These are phyloP conservation scores for Eristalis arbustorum DNA, from an alignment of 2,888 invertebrate genomes.

Conservation along the genomic window DNA sequence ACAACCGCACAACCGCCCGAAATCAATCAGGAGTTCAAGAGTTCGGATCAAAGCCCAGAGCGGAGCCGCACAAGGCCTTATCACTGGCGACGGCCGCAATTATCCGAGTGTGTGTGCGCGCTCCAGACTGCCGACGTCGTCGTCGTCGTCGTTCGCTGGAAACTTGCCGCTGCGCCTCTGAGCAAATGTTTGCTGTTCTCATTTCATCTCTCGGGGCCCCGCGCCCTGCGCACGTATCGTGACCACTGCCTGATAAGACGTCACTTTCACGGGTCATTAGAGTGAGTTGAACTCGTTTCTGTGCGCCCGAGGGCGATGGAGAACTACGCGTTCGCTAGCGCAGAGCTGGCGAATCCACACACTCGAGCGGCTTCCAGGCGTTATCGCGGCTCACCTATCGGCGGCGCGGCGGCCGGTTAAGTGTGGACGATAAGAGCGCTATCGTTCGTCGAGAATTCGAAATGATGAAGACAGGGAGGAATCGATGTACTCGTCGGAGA, in stretches of 20 bases:
- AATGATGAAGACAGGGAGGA: conserved; percentile 48
- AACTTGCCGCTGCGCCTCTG: background rate
- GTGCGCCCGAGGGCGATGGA: background rate
- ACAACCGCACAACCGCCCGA: conserved; percentile 11
- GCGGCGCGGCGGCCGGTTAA: conserved; percentile 20
- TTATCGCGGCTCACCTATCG: conserved; percentile 58
- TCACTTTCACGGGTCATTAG: conserved; percentile 62
- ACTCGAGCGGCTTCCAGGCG: conserved; percentile 21
- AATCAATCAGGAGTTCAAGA: conserved; percentile 65
- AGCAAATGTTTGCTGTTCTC: conserved; percentile 64
- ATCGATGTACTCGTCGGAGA: conserved; percentile 28
- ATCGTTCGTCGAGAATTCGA: conserved; percentile 53
- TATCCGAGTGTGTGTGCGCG: background rate
- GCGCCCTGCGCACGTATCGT: background rate
- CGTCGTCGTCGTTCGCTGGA: background rate
- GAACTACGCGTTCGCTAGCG: background rate
- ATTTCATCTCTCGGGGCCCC: conserved; percentile 27
- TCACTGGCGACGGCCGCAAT: conserved; percentile 22
- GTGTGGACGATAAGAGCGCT: conserved; percentile 57
- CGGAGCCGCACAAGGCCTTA: conserved; percentile 54
- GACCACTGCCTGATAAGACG: conserved; percentile 45
- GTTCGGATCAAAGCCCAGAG: conserved; percentile 56
- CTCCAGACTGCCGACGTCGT: background rate
- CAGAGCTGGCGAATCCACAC: background rate
- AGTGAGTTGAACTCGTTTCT: conserved; percentile 54